Evolutionary conservation across 2,888 invertebrate species (phyloP), one percentile per base, ranked within the genome.

Genomic region (Ophioninae sp.): DNA sequence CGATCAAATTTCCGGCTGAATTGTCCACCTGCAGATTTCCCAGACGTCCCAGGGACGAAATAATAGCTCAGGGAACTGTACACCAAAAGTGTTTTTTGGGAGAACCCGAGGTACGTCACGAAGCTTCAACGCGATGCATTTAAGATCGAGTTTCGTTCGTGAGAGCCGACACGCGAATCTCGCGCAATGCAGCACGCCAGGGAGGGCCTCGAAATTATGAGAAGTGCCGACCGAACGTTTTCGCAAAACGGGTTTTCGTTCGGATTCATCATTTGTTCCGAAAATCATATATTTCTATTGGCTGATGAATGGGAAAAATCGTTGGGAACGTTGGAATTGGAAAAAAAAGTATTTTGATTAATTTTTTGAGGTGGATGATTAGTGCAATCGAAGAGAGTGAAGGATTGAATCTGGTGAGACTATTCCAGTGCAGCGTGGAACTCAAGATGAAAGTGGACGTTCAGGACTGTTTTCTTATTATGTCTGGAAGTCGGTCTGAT

Each of bases 1-100:
- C 73, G 59, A 62, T 62, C 17, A 59, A 74, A 64, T 72, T 23
- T 72, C 23, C 61, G 41, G 50, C 73, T 30, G 62, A 10, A 30
- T 39, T 13, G 23, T 7, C 30, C 73, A 74, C 50, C 73, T 74
- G 62, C n/a, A 30, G 62, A 30, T 30, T 64, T 64, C 62, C 50
- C 44, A 20, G 64, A 50, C 73, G 44, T 50, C 50, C 10, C 13
- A 13, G 20, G 23, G 8, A 30, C 30, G 7, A 50, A 50, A 68
- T 5, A 56, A 57, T n/a, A 62, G 41, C 17, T 23, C 5, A 30
- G 50, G 23, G 50, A 44, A 44, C 44, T 10, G 50, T 50, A 50
- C 6, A 10, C 17, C 50, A 13, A 17, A 17, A 17, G 50, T 50
- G 50, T 17, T 50, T 50, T 50, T 50, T 50, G 13, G 50, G 50